These are phyloP conservation scores for Leptopilina syphax DNA, from an alignment of 2,888 invertebrate genomes.

Conservation along the genomic window DNA sequence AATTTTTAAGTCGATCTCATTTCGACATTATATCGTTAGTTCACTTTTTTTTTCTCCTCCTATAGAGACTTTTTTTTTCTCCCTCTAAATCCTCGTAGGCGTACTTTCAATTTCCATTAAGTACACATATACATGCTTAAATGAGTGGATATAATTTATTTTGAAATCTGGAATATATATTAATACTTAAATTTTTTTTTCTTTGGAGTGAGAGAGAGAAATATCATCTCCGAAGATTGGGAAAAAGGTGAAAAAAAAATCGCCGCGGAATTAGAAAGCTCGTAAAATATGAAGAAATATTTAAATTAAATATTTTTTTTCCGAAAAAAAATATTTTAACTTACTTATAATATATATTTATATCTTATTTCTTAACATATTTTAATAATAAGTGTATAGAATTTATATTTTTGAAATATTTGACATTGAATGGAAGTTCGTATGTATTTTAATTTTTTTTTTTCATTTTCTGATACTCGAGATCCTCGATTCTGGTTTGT, in stretches of 20 bases:
- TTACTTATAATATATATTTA: too few species aligned
- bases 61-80: neutral
- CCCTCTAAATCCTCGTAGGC: neutral
- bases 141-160: constrained; percentile 5
- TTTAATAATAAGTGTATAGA: neutral
- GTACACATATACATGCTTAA: neutral
- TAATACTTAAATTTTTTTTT: neutral
- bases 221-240: neutral
- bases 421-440: neutral
- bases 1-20: neutral
- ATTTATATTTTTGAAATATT: constrained; percentile 10
- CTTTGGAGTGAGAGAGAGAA: neutral
- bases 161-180: constrained; percentile 5
- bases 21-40: neutral
- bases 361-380: neutral
- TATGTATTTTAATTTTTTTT: neutral
- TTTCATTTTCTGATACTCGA: constrained; percentile 30
- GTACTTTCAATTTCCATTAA: neutral
- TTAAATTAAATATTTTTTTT: neutral
- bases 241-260: neutral
- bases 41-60: neutral
- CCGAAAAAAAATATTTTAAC: too few species aligned
- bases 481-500: constrained; percentile 35
- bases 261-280: constrained; percentile 1
- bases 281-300: neutral